A percentile compares a stretch with the other conserved stretches of the same genome.
Evolutionary conservation across 2,113 vertebrate species (phyloP).

Genomic region (Forbesichthys agassizii): DNA sequence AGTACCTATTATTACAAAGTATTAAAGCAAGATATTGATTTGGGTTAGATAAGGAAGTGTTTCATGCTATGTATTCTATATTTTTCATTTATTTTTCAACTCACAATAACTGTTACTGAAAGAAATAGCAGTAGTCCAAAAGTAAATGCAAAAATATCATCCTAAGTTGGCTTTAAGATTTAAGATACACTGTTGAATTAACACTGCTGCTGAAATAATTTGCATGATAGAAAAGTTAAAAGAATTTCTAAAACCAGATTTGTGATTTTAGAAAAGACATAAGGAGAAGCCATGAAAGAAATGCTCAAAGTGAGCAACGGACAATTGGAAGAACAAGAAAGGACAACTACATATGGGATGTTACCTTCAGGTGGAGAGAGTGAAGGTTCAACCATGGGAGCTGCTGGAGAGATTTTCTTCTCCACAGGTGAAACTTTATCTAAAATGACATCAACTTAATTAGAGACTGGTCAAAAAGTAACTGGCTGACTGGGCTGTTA

Average conservation of each 20-base stretch:
- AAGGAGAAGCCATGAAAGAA: neutral
- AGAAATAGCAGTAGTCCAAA: neutral
- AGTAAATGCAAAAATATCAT: neutral
- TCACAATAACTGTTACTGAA: conserved; percentile 5
- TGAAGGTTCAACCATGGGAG: conserved; percentile 20
- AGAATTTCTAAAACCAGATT: conserved; percentile 7
- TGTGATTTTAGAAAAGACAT: conserved; percentile 6
- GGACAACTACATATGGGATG: conserved; percentile 9
- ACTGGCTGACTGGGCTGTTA: conserved; percentile 1
- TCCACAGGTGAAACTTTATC: conserved; percentile 30
- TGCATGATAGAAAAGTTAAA: neutral
- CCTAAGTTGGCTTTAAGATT: neutral
- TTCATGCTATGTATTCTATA: neutral
- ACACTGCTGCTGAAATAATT: neutral
- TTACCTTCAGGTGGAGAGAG: conserved; percentile 68
- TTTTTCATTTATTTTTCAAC: neutral
- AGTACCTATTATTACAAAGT: neutral
- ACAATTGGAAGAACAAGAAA: conserved; percentile 10
- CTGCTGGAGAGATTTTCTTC: conserved; percentile 43
- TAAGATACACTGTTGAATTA: neutral
- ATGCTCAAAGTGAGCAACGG: conserved; percentile 2
- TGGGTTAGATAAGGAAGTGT: conserved; percentile 3
- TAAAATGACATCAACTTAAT: conserved; percentile 55
- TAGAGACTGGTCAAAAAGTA: conserved; percentile 26
- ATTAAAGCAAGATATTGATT: neutral